Conservation (phyloP, 2,888 invertebrate species). For the Anticlea derivata region DNA sequence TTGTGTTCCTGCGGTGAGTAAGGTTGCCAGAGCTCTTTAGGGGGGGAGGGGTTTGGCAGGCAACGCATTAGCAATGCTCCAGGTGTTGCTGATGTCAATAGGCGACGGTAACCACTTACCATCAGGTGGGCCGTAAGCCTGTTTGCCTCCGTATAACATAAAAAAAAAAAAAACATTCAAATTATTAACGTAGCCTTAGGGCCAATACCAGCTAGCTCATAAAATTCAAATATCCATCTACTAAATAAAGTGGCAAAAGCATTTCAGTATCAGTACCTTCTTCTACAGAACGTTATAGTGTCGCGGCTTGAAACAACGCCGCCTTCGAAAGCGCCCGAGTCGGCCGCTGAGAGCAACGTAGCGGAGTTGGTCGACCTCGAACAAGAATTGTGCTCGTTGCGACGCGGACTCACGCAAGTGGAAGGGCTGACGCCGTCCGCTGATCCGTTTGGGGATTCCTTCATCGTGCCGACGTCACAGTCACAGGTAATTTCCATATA, state of each 20-base stretch:
- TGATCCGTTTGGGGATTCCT: slow-evolving; percentile 77
- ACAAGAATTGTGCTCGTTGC: slow-evolving; percentile 92
- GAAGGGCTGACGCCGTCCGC: slow-evolving; percentile 91
- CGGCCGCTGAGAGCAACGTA: slow-evolving; percentile 85
- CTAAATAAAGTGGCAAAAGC: background rate
- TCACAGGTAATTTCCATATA: slow-evolving; percentile 65
- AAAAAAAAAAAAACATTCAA: too few species aligned
- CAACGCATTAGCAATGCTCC: too few species aligned
- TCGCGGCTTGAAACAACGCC: slow-evolving; percentile 50
- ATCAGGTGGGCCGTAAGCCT: too few species aligned
- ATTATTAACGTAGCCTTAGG: too few species aligned
- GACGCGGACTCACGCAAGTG: slow-evolving; percentile 94
- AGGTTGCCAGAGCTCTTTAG: too few species aligned
- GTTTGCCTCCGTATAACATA: too few species aligned
- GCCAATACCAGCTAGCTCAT: too few species aligned
- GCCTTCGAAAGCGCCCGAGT: slow-evolving; percentile 50
- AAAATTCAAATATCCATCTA: too few species aligned
- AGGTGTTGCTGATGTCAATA: too few species aligned
- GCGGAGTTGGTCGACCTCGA: slow-evolving; percentile 95
- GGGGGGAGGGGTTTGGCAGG: too few species aligned
- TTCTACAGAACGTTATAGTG: slow-evolving; percentile 55
- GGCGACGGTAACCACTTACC: too few species aligned
- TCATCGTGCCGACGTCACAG: slow-evolving; percentile 57
- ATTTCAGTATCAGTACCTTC: slow-evolving; percentile 10
- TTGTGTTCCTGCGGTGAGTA: too few species aligned